Percentiles rank a stretch among this genome's conserved stretches.
phyloP scores from a whole-genome alignment of 2,888 invertebrate genomes.

The Drosophila anomelani region DNA sequence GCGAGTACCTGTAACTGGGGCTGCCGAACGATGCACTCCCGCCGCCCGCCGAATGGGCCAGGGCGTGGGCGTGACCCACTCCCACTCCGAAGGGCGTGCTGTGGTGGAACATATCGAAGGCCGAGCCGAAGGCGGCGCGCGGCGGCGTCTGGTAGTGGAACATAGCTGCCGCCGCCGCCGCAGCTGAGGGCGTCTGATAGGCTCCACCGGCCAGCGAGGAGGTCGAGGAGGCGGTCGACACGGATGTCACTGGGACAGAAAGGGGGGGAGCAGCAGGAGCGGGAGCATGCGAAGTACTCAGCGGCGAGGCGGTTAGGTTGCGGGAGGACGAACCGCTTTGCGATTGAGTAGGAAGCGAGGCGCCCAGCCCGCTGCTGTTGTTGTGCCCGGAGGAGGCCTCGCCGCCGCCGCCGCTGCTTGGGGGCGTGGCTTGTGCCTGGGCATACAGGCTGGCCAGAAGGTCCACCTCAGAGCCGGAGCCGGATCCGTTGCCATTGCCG shows the following conservation, averaged over 20 bases:
- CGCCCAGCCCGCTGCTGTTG: conserved; percentile 80
- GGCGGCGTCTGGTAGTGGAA: conserved; percentile 85
- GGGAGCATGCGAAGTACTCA: conserved; percentile 72
- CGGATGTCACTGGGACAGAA: conserved; percentile 55
- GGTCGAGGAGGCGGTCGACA: conserved; percentile 70
- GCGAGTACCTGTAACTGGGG: conserved; percentile 85
- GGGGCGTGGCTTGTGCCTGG: conserved; percentile 41
- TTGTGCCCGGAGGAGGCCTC: conserved; percentile 53
- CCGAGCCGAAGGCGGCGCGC: conserved; percentile 82
- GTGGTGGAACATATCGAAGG: conserved; percentile 85
- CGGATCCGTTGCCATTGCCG: conserved; percentile 77
- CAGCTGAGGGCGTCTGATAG: conserved; percentile 72
- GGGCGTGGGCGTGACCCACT: conserved; percentile 71
- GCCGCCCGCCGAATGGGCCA: conserved; percentile 51
- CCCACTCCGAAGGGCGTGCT: conserved; percentile 84
- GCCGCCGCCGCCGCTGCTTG: conserved; percentile 26
- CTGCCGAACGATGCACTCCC: conserved; percentile 83
- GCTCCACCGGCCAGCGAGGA: conserved; percentile 71
- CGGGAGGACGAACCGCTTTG: conserved; percentile 77
- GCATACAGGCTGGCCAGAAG: conserved; percentile 78
- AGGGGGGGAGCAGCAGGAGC: conserved; percentile 51
- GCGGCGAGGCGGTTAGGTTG: conserved; percentile 81
- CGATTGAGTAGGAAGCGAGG: conserved; percentile 80
- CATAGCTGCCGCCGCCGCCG: conserved; percentile 82
- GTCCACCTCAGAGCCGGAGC: conserved; percentile 68